Evolutionary conservation across 2,888 invertebrate species (phyloP).

Genomic region (Drosophila gaucha): DNA sequence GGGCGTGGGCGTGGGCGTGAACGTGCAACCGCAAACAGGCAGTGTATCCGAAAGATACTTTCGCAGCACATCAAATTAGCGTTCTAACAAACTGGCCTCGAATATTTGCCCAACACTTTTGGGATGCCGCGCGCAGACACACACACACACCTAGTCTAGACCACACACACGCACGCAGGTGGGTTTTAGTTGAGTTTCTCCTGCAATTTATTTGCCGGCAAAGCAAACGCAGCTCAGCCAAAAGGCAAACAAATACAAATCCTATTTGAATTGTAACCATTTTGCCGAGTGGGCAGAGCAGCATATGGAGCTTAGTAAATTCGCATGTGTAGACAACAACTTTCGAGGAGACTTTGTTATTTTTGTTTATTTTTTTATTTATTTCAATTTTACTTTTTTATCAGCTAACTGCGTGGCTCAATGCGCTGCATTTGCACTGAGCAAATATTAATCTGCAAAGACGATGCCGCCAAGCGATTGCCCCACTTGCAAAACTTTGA

Average conservation of each 20-base stretch:
- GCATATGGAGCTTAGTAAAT: not conserved
- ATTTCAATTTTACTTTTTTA: not conserved
- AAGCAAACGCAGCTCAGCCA: conserved; percentile 61
- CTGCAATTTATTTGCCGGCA: conserved; percentile 51
- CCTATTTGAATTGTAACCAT: conserved; percentile 67
- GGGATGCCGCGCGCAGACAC: conserved; percentile 30
- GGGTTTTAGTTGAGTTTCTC: conserved; percentile 32
- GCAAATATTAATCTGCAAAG: conserved; percentile 54
- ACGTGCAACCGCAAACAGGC: conserved; percentile 37
- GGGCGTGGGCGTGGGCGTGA: too few relatives aligned
- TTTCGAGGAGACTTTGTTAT: conserved; percentile 25
- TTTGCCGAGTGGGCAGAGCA: conserved; percentile 12
- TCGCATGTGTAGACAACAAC: conserved; percentile 13
- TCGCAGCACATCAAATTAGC: conserved; percentile 58
- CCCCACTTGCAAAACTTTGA: conserved; percentile 23
- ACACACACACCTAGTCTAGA: conserved; percentile 17
- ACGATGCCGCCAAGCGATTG: conserved; percentile 27
- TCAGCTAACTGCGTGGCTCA: conserved; percentile 36
- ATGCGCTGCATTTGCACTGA: conserved; percentile 46
- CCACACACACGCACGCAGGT: conserved; percentile 25
- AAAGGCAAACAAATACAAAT: conserved; percentile 78
- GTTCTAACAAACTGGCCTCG: conserved; percentile 42
- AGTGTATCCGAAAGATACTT: conserved; percentile 47
- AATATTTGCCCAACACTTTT: conserved; percentile 62
- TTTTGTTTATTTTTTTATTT: not conserved